Base-by-base conservation (phyloP, 2,113 vertebrate genomes). In the Acrocephalus kingi region DNA sequence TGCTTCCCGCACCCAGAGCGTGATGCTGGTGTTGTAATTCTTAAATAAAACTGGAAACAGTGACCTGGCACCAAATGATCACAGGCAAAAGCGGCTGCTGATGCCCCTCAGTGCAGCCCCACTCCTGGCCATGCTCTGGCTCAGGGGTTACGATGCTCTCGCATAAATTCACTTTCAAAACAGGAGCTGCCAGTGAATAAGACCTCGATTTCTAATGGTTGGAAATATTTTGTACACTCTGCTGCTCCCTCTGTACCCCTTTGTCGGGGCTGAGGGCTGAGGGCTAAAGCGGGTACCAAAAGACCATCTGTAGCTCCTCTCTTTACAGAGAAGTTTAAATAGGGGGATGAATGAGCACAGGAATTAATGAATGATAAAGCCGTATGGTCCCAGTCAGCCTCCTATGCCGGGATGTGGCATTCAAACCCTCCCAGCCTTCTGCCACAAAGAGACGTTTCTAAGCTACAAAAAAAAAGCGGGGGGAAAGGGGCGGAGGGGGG, bases 361-460 rank as follows among this genome's bases (percentile, higher is more conserved):
- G 97, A 97, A 97, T 97, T 90, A 97, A 97, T 97, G 97, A 98
- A 98, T 97, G 97, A 97, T 91, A 94, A 96, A 96, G 96, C 97
- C 77, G 63, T 96, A 97, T 89, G 96, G 96, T 97, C 93, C 68
- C 96, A 61, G 28, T 96, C 97, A 96, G 91, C 96, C 93, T 94
- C 94, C 96, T 88, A 93, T 43, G 88, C 96, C 76, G 88, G 69
- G 16, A 64, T 91, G 93, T 87, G 91, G 95, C 18, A 96, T 93
- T 97, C 96, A 97, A 94, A 95, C 78, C 81, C 93, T 93, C 93
- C 95, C 93, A 87, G 95, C 95, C 66, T 80, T 94, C 96, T 97
- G 96, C 96, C 83, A 93, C 95, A 94, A 94, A 94, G 95, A 94
- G 94, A 95, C 89, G 93, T 90, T 95, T 94, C 93, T 59, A 93